Base-by-base conservation (phyloP, 2,888 invertebrate genomes). In the Tribolium freemani region DNA sequence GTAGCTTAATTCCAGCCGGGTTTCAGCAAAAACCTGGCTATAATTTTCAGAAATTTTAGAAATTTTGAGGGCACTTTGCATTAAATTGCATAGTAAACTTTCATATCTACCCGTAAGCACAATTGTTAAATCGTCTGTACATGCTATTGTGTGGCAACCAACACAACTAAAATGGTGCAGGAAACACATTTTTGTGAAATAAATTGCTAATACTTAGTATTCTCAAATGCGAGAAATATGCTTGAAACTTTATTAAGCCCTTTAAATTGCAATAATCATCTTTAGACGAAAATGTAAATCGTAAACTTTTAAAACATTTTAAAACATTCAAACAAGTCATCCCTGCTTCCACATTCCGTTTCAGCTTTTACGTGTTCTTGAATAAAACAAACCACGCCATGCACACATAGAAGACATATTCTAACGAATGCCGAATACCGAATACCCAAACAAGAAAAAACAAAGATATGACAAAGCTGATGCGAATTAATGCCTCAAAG, bases 311-410 rank as follows among this genome's bases (percentile, higher is more conserved):
- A 56, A 30, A 56, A 31, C 4, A 21, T 56, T 11, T 31, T 56
- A 21, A 51, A 51, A 51, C 20, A 51, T 51, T 26, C 30, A 54
- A 30, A 30, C 10, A 30, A 10, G 10, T 54, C 54, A 54, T 54
- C 30, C 30, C 10, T 30, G 46, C 60, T 60, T 46, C 46, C 26
- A 48, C 48, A 48, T 61, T 46, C 60, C 21, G 30, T 61, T 61
- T 61, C 60, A 61, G 60, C 26, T 58, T 45, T 44, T 58, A 58
- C 58, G 60, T 61, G 26, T 30, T 61, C 13, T 30, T 61, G 48
- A 61, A 61, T 61, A 48, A 48, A 46, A 61, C 21, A 61, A 48
- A 61, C 21, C 30, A 26, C 38, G 30, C n/a, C 60, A 61, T 11
- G 48, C 30, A 48, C 13, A 48, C 48, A 61, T 48, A 13, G 10